Evolutionary conservation across 2,113 vertebrate genomes (phyloP).

Genomic region (Chionis minor): DNA sequence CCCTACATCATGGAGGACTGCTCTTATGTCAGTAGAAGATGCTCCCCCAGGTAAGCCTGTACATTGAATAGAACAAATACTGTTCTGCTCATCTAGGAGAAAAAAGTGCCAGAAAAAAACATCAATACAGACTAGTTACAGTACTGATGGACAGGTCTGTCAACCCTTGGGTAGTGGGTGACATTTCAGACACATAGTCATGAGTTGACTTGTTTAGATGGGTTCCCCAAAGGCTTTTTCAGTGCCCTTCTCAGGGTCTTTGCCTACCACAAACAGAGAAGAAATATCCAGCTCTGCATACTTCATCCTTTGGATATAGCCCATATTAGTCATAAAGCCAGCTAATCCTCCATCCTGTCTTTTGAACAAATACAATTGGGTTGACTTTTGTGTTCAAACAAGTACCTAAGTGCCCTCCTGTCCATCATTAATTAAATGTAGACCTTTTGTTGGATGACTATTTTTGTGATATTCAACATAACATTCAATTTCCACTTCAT

Average conservation of each 20-base stretch:
- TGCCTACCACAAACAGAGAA: not conserved
- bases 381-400: not conserved
- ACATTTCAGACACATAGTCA: not conserved
- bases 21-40: not conserved
- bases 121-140: not conserved
- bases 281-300: not conserved
- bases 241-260: not conserved
- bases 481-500: not conserved
- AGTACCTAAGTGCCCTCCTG: not conserved
- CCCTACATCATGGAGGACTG: not conserved
- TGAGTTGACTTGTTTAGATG: not conserved
- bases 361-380: not conserved
- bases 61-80: not conserved
- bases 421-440: not conserved
- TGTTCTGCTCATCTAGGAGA: not conserved
- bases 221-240: not conserved
- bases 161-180: not conserved
- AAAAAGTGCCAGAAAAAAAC: not conserved
- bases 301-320: not conserved
- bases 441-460: not conserved
- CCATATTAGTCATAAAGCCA: not conserved
- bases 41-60: not conserved
- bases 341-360: not conserved
- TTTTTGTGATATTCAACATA: not conserved
- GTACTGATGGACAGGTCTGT: not conserved